Evolutionary conservation across 2,888 invertebrate genomes (phyloP).

Genomic region (Meiosimyza platycephala): DNA sequence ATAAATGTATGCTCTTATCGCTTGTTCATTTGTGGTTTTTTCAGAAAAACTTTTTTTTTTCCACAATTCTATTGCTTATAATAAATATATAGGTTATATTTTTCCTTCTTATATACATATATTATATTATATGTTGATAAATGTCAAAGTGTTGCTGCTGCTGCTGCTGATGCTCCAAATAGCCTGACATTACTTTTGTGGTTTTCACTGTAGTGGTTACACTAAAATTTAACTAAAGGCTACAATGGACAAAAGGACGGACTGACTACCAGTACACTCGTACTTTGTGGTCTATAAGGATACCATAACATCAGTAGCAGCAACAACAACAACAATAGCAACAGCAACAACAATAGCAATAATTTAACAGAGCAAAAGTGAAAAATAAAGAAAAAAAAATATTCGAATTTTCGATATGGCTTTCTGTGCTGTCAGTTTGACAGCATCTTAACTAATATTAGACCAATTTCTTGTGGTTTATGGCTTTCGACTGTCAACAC

Average conservation of each 20-base stretch:
- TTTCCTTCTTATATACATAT: background rate
- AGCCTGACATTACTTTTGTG: slow-evolving; percentile 19
- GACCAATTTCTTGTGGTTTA: slow-evolving; percentile 63
- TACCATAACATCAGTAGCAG: background rate
- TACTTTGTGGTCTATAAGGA: background rate
- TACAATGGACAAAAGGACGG: background rate
- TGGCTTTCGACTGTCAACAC: slow-evolving; percentile 61
- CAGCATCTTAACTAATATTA: slow-evolving; percentile 63
- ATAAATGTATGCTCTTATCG: slow-evolving; percentile 60
- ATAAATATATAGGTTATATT: background rate
- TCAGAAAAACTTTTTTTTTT: background rate
- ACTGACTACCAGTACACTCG: too few relatives aligned
- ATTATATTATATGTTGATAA: slow-evolving; percentile 5
- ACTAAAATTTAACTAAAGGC: too few relatives aligned
- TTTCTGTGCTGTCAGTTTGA: slow-evolving; percentile 53
- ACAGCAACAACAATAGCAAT: background rate
- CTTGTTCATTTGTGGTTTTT: slow-evolving; percentile 40
- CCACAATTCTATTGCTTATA: background rate
- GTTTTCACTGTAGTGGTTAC: background rate
- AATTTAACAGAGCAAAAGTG: background rate
- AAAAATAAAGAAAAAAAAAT: background rate
- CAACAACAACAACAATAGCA: background rate
- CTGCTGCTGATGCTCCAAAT: background rate
- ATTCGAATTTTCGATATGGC: slow-evolving; percentile 17
- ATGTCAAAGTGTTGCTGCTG: slow-evolving; percentile 16